Base-by-base conservation (phyloP, 2,113 vertebrate species). In the Trichomycterus rosablanca region DNA sequence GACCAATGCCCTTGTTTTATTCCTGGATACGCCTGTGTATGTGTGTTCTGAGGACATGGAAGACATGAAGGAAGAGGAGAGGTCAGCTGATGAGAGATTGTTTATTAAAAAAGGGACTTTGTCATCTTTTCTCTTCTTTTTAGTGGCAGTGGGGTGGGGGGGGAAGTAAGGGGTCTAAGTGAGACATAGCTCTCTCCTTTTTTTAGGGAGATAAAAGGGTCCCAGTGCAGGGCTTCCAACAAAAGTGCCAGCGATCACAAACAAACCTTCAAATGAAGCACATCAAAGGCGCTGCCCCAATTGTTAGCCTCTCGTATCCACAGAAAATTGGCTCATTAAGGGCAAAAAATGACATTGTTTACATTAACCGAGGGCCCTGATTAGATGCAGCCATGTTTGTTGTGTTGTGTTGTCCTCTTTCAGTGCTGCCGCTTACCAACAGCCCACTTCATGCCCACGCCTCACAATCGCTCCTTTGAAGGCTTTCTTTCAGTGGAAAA, bases 251-350 rank as follows among this genome's bases (percentile, higher is more conserved):
- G 78, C 46, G 75, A 43, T 57, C 83, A 78, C 78, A 90, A 89
- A 88, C 85, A 85, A 85, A 84, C 80, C 84, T 90, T 88, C 84
- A 80, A 72, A 78, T 81, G 83, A 87, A 85, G 83, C 84, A 85
- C 84, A 87, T 91, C 90, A 92, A 90, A 93, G 88, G 84, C 76
- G 54, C 72, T 81, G 85, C 79, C 87, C 83, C 82, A 83, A 76
- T 80, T 81, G 82, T 89, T 83, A 74, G 82, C 86, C 86, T 85
- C 85, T 90, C 76, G 79, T 78, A 80, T 82, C 81, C 82, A 84
- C 66, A 77, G 80, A 78, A 89, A 89, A 89, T 85, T 83, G 84
- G 84, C 89, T 92, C 88, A 87, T 91, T 93, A 91, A 83, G 82
- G 83, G 81, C 81, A 85, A 86, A 85, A 87, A 83, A 81, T 79